Conservation (phyloP, 1,140 invertebrate species). For the Platyscapa corneri region DNA sequence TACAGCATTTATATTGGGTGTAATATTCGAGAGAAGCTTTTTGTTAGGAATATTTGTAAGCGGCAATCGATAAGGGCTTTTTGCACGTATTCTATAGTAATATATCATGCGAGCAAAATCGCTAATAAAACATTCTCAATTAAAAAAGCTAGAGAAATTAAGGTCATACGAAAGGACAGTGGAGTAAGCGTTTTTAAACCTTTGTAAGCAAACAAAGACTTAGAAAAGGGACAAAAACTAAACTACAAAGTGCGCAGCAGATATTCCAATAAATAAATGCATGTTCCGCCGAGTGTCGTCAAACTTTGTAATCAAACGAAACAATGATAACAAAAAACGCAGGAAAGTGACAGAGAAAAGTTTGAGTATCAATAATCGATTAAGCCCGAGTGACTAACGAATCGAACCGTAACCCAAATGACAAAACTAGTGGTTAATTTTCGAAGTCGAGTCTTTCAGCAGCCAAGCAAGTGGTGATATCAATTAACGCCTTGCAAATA, state of each 20-base stretch:
- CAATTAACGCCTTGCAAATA: background rate
- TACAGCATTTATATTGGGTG: too few species aligned
- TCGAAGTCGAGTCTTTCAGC: too few species aligned
- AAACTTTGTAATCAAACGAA: background rate
- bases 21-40: too few species aligned
- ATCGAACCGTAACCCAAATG: background rate
- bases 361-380: background rate
- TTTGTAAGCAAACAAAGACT: background rate
- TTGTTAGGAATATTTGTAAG: too few species aligned
- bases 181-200: too few species aligned
- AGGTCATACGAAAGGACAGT: too few species aligned
- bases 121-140: too few species aligned
- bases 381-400: background rate
- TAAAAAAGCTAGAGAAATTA: too few species aligned
- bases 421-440: background rate
- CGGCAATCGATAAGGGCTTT: too few species aligned
- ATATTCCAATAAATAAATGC: background rate
- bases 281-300: background rate
- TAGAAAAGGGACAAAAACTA: background rate
- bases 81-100: too few species aligned
- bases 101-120: too few species aligned
- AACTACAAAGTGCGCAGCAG: background rate
- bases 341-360: background rate
- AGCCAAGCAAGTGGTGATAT: background rate
- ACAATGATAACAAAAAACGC: background rate